Conservation (phyloP, 1,140 invertebrate genomes). For the Drosophila ercepeae region DNA sequence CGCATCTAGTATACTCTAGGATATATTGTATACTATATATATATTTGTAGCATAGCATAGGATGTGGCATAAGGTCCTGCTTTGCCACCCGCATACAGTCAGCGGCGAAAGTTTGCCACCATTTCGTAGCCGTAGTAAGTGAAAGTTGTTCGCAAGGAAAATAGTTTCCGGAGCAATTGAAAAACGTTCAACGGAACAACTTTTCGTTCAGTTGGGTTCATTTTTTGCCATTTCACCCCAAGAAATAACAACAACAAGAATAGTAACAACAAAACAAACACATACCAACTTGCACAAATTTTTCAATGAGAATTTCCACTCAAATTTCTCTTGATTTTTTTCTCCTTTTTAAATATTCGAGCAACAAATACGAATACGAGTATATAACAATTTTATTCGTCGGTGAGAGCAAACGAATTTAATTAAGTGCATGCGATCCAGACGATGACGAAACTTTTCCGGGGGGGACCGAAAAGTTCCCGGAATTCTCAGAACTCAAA, state of each 20-base stretch:
- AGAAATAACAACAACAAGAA: no score
- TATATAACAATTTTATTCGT: neutral
- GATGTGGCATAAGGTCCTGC: neutral
- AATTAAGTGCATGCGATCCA: conserved; percentile 36
- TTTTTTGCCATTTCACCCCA: conserved; percentile 34
- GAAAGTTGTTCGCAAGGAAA: conserved; percentile 66
- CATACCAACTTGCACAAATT: conserved; percentile 36
- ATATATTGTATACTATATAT: no score
- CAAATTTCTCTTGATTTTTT: conserved; percentile 24
- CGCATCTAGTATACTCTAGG: no score
- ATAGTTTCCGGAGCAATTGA: conserved; percentile 73
- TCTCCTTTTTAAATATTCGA: conserved; percentile 18
- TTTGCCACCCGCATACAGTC: conserved; percentile 35
- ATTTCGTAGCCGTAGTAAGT: conserved; percentile 61
- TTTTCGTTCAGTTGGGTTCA: conserved; percentile 52
- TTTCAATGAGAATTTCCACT: conserved; percentile 12
- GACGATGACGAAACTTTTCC: conserved; percentile 34
- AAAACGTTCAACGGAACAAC: conserved; percentile 62
- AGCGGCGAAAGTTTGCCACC: conserved; percentile 59
- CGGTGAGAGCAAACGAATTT: conserved; percentile 30
- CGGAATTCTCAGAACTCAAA: no score
- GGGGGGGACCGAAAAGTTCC: conserved; percentile 20
- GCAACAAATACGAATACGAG: no score
- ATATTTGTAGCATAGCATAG: neutral
- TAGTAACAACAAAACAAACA: conserved; percentile 32